Conservation (phyloP, 2,113 vertebrate genomes). For the Tamias sibiricus region DNA sequence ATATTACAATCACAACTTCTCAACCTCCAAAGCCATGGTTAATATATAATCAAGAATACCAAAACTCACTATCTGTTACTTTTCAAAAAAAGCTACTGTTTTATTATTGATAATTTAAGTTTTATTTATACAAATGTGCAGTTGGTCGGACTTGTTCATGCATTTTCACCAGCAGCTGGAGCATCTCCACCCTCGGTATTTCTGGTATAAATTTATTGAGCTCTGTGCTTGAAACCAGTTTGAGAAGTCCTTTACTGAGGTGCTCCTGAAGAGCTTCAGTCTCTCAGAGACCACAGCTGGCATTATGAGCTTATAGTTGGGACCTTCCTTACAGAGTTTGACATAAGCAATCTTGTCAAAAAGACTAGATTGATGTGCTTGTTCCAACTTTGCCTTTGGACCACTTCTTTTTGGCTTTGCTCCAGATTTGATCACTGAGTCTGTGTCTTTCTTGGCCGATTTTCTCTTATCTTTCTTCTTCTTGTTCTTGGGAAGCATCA, state of each 20-base stretch:
- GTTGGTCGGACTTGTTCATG: not conserved
- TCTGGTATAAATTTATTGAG: not conserved
- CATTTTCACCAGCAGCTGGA: not conserved
- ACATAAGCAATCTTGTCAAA: conserved; percentile 91
- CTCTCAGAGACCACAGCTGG: conserved; percentile 95
- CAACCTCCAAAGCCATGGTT: not conserved
- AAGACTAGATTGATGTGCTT: conserved; percentile 96
- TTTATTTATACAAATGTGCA: not conserved
- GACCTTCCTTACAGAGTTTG: conserved; percentile 84
- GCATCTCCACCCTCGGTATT: not conserved
- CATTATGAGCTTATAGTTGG: conserved; percentile 97
- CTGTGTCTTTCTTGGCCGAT: too few relatives aligned
- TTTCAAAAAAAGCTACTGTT: conserved; percentile 1
- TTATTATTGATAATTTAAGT: too few relatives aligned
- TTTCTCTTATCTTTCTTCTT: too few relatives aligned
- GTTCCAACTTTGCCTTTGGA: conserved; percentile 97
- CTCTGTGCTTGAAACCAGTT: not conserved
- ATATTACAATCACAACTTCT: not conserved
- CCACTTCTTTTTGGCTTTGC: conserved; percentile 81
- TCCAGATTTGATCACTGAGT: too few relatives aligned
- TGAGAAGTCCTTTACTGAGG: conserved; percentile 84
- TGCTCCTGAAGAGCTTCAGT: conserved; percentile 91
- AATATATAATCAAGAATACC: not conserved
- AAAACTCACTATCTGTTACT: not conserved
- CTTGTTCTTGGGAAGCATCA: too few relatives aligned